Evolutionary conservation across 2,113 vertebrate species (phyloP).

Genomic region (Pholis gunnellus): DNA sequence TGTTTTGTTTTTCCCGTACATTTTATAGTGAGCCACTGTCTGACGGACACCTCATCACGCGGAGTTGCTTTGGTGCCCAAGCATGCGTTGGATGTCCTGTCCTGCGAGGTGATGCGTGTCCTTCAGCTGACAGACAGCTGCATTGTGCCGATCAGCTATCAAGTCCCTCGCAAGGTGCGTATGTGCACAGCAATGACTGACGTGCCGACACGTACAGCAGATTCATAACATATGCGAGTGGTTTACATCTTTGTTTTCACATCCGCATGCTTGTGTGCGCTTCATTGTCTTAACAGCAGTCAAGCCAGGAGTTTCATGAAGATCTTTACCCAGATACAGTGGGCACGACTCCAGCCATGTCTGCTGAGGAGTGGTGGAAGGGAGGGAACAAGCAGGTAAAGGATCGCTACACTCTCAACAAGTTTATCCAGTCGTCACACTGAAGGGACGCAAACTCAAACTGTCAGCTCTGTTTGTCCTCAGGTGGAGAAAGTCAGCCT

Average conservation of each 20-base stretch:
- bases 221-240: neutral
- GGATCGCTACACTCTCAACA: neutral
- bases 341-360: conserved; percentile 82
- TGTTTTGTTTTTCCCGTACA: neutral
- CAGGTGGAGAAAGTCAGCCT: conserved; percentile 91
- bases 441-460: neutral
- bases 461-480: neutral
- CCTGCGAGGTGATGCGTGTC: conserved; percentile 91
- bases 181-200: too few species aligned
- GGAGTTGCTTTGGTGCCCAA: conserved; percentile 88
- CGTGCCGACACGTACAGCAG: neutral
- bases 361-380: conserved; percentile 90
- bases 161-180: conserved; percentile 94
- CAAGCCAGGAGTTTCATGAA: conserved; percentile 90
- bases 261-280: neutral
- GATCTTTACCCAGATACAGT: conserved; percentile 92
- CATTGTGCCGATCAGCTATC: conserved; percentile 91
- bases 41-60: conserved; percentile 84
- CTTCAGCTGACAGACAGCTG: conserved; percentile 91
- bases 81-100: conserved; percentile 86
- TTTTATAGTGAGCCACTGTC: conserved; percentile 89
- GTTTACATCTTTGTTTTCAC: neutral
- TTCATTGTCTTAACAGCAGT: conserved; percentile 71
- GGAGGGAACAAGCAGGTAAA: conserved; percentile 90
- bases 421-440: neutral